These are phyloP conservation scores for Gallinago jamesoni DNA, from an alignment of 2,113 vertebrate species.

Conservation along the genomic window DNA sequence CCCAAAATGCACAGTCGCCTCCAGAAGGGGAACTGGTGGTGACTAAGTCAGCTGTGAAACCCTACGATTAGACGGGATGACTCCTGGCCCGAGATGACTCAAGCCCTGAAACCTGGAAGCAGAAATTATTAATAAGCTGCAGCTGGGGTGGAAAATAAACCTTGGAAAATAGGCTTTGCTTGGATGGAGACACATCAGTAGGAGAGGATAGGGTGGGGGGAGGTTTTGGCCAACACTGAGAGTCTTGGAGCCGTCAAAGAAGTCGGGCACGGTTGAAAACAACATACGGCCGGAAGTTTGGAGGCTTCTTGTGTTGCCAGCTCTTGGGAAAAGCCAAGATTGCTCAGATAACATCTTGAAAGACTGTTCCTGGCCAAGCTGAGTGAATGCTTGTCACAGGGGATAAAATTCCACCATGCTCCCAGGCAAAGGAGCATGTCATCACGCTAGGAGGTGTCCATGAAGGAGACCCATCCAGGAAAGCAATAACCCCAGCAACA, in stretches of 20 bases:
- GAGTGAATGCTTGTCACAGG: background rate
- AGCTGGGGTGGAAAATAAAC: background rate
- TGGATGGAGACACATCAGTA: background rate
- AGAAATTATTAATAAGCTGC: background rate
- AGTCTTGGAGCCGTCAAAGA: fast-evolving
- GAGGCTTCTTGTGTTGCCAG: background rate
- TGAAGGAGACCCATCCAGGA: background rate
- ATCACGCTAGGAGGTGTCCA: background rate
- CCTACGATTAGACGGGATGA: background rate
- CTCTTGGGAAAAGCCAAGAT: background rate
- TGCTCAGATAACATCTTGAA: background rate
- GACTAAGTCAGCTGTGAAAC: background rate
- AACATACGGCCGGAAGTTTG: background rate
- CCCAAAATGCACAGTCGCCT: background rate
- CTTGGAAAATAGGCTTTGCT: background rate
- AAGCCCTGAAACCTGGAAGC: background rate
- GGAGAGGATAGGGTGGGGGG: fast-evolving
- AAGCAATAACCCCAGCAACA: background rate
- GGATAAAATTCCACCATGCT: background rate
- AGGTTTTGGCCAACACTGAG: fast-evolving
- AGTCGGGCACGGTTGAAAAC: fast-evolving
- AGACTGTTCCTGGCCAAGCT: background rate
- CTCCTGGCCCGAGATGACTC: background rate
- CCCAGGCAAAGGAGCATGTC: background rate
- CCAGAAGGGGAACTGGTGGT: background rate